Conservation (phyloP, 2,113 vertebrate species). For the Acinonyx jubatus region DNA sequence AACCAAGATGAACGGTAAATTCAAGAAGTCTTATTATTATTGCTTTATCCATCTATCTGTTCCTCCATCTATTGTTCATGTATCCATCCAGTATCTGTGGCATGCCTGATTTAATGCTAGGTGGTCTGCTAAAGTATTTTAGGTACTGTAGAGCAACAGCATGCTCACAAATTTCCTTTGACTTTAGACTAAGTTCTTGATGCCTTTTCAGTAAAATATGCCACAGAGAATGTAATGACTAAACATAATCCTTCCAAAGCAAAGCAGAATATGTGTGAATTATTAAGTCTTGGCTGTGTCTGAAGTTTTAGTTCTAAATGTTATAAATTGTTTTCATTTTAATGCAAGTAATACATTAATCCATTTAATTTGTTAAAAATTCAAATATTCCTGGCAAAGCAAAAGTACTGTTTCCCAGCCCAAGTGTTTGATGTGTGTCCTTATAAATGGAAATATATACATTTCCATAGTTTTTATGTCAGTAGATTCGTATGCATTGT, state of each 20-base stretch:
- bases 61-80: background rate
- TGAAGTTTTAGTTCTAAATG: conserved; percentile 3
- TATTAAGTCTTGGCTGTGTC: background rate
- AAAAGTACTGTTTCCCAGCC: background rate
- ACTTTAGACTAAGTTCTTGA: conserved; percentile 22
- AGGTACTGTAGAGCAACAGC: background rate
- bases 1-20: background rate
- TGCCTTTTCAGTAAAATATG: conserved; percentile 42
- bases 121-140: background rate
- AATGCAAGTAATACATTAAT: background rate
- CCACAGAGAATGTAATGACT: background rate
- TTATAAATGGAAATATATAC: background rate
- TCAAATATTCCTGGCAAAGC: background rate
- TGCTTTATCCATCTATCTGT: background rate
- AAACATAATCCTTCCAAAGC: background rate
- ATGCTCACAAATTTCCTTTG: background rate
- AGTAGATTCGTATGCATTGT: background rate
- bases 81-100: background rate
- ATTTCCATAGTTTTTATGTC: background rate
- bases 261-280: background rate
- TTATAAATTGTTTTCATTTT: conserved; percentile 35
- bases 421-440: background rate
- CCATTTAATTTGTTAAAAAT: conserved; percentile 29
- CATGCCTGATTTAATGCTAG: background rate
- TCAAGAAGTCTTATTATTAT: background rate